Percentiles rank a stretch among this genome's conserved stretches.
Evolutionary conservation across 2,888 invertebrate species (phyloP).

Genomic region (Abrostola triplasia): DNA sequence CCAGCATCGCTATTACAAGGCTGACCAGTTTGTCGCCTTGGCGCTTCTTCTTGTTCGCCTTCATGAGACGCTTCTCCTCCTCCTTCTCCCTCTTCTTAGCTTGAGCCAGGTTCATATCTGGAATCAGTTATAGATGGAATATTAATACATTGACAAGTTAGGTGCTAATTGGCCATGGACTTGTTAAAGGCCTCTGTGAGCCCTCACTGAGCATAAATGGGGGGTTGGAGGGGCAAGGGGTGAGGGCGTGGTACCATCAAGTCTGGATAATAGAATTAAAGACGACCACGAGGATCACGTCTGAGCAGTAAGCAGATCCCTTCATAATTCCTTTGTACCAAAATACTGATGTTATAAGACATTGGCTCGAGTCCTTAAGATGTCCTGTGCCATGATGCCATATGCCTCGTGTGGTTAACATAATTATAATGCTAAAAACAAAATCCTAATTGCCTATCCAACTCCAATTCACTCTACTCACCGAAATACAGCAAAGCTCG

Average conservation of each 20-base stretch:
- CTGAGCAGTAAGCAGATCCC: too few relatives aligned
- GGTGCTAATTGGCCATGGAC: too few relatives aligned
- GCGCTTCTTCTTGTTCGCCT: background rate
- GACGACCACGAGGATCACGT: too few relatives aligned
- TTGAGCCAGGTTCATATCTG: conserved; percentile 11
- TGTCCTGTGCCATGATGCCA: too few relatives aligned
- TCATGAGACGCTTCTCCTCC: background rate
- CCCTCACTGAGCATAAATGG: too few relatives aligned
- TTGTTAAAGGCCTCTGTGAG: too few relatives aligned
- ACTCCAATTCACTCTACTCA: background rate
- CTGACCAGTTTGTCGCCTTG: background rate
- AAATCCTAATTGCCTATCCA: background rate
- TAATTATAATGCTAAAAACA: background rate
- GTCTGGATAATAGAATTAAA: too few relatives aligned
- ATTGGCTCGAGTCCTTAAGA: too few relatives aligned
- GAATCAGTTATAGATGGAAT: background rate
- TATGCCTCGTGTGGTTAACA: background rate
- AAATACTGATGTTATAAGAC: too few relatives aligned
- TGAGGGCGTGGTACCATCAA: too few relatives aligned
- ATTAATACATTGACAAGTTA: background rate
- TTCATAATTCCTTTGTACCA: too few relatives aligned
- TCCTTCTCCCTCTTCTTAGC: background rate
- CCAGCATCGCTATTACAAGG: background rate
- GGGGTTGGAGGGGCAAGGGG: too few relatives aligned
- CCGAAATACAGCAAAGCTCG: background rate